Evolutionary conservation across 1,140 invertebrate species (phyloP).

Genomic region (Aricia agestis): DNA sequence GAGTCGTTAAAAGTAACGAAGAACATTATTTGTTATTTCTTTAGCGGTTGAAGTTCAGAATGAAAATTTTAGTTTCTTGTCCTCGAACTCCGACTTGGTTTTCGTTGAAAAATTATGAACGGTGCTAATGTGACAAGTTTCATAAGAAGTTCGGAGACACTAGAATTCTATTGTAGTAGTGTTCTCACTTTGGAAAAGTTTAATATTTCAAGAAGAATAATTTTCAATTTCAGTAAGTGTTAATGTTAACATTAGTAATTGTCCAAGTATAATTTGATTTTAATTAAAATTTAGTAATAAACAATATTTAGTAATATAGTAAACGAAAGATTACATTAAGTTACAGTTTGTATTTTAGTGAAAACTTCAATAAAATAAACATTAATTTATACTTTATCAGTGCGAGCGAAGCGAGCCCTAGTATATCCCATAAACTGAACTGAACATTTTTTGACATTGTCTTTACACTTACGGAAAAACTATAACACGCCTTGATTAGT

Average conservation of each 20-base stretch:
- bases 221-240: background rate
- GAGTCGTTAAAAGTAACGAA: background rate
- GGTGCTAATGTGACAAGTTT: background rate
- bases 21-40: background rate
- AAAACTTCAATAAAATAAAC: too few species aligned
- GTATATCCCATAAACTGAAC: too few species aligned
- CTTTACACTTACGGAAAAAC: too few species aligned
- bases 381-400: too few species aligned
- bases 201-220: background rate
- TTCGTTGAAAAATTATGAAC: slow-evolving; percentile 1
- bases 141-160: background rate
- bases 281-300: too few species aligned
- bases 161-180: background rate
- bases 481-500: too few species aligned
- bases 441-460: too few species aligned
- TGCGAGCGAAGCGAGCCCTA: too few species aligned
- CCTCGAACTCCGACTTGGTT: background rate
- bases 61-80: slow-evolving; percentile 1
- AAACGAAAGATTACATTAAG: too few species aligned
- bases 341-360: too few species aligned
- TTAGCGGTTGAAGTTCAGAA: background rate
- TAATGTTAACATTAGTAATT: background rate
- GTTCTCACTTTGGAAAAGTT: background rate
- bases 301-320: too few species aligned
- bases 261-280: too few species aligned